Evolutionary conservation across 2,797 vertebrate species (phyloP).

Genomic region (Xenopus petersii): DNA sequence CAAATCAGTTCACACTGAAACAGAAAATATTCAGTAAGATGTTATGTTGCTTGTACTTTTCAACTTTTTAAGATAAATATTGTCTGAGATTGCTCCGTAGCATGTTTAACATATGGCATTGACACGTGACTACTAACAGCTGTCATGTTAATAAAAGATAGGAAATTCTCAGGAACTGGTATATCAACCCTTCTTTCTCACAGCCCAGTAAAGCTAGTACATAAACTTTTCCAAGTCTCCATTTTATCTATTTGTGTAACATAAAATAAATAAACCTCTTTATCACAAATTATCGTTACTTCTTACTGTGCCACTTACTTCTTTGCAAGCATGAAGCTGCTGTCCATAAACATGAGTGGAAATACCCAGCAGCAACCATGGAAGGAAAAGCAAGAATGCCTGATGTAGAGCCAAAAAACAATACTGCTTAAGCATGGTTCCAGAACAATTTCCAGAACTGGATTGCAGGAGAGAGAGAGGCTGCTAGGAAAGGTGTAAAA

Average conservation of each 20-base stretch:
- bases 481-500: background rate
- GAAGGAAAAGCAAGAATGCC: background rate
- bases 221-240: background rate
- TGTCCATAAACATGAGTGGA: conserved; percentile 17
- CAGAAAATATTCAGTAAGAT: no score
- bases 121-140: conserved; percentile 31
- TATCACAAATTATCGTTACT: no score
- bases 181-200: background rate
- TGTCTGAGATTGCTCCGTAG: background rate
- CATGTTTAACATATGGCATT: background rate
- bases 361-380: conserved; percentile 4
- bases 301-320: conserved; percentile 18
- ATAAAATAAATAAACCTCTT: no score
- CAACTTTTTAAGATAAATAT: no score
- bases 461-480: conserved; percentile 1
- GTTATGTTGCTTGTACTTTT: no score
- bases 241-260: no score
- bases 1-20: no score
- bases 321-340: conserved; percentile 35
- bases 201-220: background rate
- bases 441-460: conserved; percentile 5
- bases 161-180: background rate
- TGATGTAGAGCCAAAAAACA: background rate
- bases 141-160: conserved; percentile 23
- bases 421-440: conserved; percentile 9